These are phyloP conservation scores for Episyrphus balteatus DNA, from an alignment of 1,140 invertebrate species.

Conservation along the genomic window DNA sequence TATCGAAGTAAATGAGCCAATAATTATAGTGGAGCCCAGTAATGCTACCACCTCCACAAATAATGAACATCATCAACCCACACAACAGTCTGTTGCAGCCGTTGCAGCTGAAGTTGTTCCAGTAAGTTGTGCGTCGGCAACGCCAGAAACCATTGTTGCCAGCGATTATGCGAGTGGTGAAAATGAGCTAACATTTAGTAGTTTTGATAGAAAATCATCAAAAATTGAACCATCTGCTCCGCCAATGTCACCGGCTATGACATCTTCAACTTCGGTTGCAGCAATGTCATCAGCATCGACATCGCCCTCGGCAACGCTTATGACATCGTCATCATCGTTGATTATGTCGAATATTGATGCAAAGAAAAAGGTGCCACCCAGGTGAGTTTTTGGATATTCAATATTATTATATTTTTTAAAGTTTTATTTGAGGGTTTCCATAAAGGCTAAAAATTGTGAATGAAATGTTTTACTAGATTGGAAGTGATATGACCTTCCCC, in stretches of 20 bases:
- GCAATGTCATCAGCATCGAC: constrained; percentile 33
- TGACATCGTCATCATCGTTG: constrained; percentile 38
- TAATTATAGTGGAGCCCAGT: constrained; percentile 12
- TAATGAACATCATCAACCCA: constrained; percentile 17
- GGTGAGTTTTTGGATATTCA: constrained; percentile 37
- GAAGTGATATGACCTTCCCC: no score
- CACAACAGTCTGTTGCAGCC: constrained; percentile 5
- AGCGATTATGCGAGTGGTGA: constrained; percentile 4
- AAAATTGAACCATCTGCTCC: constrained; percentile 22
- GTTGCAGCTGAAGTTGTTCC: constrained; percentile 8
- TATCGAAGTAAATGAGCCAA: constrained; percentile 65
- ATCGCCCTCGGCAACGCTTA: constrained; percentile 22
- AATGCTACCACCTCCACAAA: neutral
- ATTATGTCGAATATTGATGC: constrained; percentile 32
- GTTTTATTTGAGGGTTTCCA: no score
- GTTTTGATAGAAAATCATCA: constrained; percentile 6
- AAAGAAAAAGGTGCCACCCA: constrained; percentile 49
- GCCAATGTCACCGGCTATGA: constrained; percentile 24
- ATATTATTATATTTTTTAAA: neutral
- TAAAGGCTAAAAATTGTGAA: no score
- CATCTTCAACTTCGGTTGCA: neutral
- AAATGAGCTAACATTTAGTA: constrained; percentile 6
- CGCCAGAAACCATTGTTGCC: constrained; percentile 20
- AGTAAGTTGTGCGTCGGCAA: constrained; percentile 6
- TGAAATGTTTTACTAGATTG: no score